Evolutionary conservation across 2,888 invertebrate species (phyloP), one percentile per base, ranked within the genome.

Genomic region (Beris chalybata): DNA sequence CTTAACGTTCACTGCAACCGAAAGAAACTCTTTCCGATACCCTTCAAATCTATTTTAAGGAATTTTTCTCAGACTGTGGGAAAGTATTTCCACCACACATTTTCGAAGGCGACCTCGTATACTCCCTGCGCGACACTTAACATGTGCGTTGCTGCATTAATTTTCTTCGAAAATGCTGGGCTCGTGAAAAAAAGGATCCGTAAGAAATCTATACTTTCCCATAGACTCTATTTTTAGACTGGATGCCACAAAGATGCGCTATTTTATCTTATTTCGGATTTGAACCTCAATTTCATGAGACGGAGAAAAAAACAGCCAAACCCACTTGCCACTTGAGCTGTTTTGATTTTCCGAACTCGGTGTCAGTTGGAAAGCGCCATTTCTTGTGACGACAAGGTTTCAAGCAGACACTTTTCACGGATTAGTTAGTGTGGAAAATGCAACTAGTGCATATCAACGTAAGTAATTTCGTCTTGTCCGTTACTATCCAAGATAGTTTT

Each of bases 31-130:
- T 50, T 61, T 59, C 38, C 50, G 50, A 29, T 59, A 15, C 31
- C 58, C 30, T 31, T n/a, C 30, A 59, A n/a, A 50, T 61, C 61
- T 61, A 61, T 61, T 61, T 61, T 61, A 50, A 50, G 52, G 61
- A 61, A 32, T 44, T 15, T n/a, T 50, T 22, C 22, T 52, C 50
- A 61, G 38, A 61, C 61, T 61, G 61, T 61, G 61, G 61, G 61
- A 61, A 61, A 61, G 50, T 61, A 32, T 50, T 50, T 11, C 22
- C 12, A 38, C 30, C 22, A 43, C 47, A 59, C 22, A 45, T 57
- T 57, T 45, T 57, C 57, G 1, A 9, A 12, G 57, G 3, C 50
- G 32, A n/a, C 43, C 52, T 43, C 43, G 38, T n/a, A 38, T 9
- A 38, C 3, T 7, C 38, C 38, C 38, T 38, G 38, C 38, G 52